These are phyloP conservation scores for Agriotes lineatus DNA, from an alignment of 2,888 invertebrate species.

Conservation along the genomic window DNA sequence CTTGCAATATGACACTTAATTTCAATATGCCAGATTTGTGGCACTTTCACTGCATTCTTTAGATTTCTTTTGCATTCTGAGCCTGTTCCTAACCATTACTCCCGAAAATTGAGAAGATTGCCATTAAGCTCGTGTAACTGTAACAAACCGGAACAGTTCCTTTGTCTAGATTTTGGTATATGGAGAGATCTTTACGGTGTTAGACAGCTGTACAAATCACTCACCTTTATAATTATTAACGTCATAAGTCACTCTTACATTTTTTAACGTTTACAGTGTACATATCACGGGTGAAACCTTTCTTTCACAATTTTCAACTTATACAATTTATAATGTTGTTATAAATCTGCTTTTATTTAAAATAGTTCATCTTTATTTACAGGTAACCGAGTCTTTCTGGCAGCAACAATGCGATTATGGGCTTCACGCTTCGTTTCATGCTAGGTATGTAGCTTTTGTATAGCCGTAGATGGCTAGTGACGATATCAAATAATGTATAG, in stretches of 20 bases:
- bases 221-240: neutral
- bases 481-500: neutral
- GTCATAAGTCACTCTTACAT: neutral
- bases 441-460: constrained; percentile 57
- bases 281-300: constrained; percentile 1
- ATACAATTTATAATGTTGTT: neutral
- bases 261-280: neutral
- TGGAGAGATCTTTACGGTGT: neutral
- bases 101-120: constrained; percentile 2
- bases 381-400: constrained; percentile 34
- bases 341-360: neutral
- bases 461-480: constrained; percentile 5
- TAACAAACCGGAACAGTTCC: neutral
- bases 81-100: neutral
- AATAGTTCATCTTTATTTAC: constrained; percentile 32
- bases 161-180: neutral
- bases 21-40: neutral
- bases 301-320: neutral
- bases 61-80: neutral
- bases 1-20: constrained; percentile 1
- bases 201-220: neutral
- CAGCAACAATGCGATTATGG: constrained; percentile 62
- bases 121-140: neutral
- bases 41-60: constrained; percentile 5
- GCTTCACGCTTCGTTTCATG: constrained; percentile 62